phyloP scores from a whole-genome alignment of 2,888 invertebrate genomes.

The Drosophila nigritarsus region DNA sequence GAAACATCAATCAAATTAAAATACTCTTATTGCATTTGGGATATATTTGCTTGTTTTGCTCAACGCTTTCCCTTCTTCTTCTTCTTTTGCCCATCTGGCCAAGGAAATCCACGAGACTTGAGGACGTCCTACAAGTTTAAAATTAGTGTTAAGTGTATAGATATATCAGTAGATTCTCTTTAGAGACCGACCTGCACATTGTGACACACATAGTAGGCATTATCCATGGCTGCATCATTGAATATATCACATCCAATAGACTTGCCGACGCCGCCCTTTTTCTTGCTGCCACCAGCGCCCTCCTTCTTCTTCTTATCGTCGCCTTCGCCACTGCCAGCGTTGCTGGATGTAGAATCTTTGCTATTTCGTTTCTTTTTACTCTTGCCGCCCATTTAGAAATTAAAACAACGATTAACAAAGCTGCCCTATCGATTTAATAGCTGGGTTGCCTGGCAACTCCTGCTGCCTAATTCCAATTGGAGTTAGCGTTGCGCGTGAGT shows the following conservation, averaged over 20 bases:
- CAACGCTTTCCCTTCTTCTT: slow-evolving; percentile 91
- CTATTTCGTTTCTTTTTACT: slow-evolving; percentile 87
- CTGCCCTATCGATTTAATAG: slow-evolving; percentile 66
- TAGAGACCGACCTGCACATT: slow-evolving; percentile 90
- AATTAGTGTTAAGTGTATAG: background rate
- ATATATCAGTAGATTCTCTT: rapidly evolving
- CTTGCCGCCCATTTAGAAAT: slow-evolving; percentile 84
- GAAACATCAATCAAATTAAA: slow-evolving; percentile 17
- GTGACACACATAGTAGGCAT: slow-evolving; percentile 96
- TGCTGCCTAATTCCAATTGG: background rate
- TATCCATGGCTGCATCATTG: slow-evolving; percentile 96
- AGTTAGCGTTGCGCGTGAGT: background rate
- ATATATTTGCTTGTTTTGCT: slow-evolving; percentile 15
- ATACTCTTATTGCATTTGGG: slow-evolving; percentile 5
- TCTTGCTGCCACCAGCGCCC: slow-evolving; percentile 86
- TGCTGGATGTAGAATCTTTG: slow-evolving; percentile 85
- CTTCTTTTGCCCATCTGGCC: slow-evolving; percentile 94
- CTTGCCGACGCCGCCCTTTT: slow-evolving; percentile 86
- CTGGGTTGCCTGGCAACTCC: slow-evolving; percentile 45
- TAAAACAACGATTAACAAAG: background rate
- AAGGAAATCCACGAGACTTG: slow-evolving; percentile 94
- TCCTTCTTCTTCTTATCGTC: slow-evolving; percentile 86
- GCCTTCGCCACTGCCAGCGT: slow-evolving; percentile 79
- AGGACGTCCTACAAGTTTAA: slow-evolving; percentile 89
- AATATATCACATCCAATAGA: slow-evolving; percentile 93